Evolutionary conservation across 2,113 vertebrate species (phyloP), one percentile per base, ranked within the genome.

Genomic region (Vidua macroura): DNA sequence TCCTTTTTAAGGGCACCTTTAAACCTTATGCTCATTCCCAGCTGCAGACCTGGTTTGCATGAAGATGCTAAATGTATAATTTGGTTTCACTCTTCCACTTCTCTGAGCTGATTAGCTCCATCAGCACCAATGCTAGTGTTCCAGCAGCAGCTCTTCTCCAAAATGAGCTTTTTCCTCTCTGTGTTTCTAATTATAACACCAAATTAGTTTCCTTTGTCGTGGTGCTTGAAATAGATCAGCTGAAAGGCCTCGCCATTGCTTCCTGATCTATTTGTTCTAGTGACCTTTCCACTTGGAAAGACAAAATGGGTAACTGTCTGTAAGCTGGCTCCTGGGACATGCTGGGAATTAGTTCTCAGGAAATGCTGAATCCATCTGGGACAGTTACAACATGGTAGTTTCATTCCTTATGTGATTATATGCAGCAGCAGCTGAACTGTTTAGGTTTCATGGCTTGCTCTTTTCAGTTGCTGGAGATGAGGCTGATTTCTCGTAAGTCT

Each of bases 231-330:
- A 96, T 96, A 96, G 85, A 93, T 96, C 86, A 95, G 46, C 55
- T 60, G 74, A 64, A 51, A 70, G 52, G 53, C 83, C 59, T 95
- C 4, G 1, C 76, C 76, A 39, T 88, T 89, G 23, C 90, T 90
- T 95, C 49, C 35, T 77, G 63, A 92, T 88, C 11, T 68, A 2
- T 77, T 81, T 90, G 74, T 96, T 78, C 80, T 96, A 33, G 91
- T 96, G 96, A 96, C 92, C 95, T 97, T 97, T 97, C 95, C 53
- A 39, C 83, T 93, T 92, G 76, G 59, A 69, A 92, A 86, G 91
- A 52, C 77, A 86, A 79, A 95, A 51, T 70, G 78, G 75, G 89
- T 88, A 86, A 53, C 89, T 93, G 64, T 58, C 72, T 95, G 74
- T 92, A 83, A 84, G 59, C 51, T 69, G 94, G 83, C 95, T 93